Conservation (phyloP, 2,888 invertebrate species). For the Ommatoiulus sabulosus region DNA sequence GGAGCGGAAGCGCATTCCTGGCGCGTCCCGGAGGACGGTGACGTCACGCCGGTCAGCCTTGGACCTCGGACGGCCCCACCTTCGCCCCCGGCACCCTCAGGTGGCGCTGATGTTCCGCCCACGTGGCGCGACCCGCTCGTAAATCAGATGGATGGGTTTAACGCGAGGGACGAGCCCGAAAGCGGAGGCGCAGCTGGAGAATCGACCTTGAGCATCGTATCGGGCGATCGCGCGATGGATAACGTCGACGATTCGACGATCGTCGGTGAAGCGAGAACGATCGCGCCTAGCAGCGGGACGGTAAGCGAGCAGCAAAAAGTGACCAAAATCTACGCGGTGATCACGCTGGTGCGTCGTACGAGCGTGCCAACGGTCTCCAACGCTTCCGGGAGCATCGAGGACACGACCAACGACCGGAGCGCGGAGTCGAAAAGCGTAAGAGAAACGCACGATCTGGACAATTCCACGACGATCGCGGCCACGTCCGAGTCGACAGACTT, state of each 20-base stretch:
- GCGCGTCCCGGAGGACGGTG: neutral
- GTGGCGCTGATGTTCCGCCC: neutral
- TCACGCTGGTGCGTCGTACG: neutral
- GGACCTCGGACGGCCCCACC: neutral
- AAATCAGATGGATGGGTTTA: neutral
- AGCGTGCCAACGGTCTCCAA: neutral
- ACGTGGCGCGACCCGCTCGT: neutral
- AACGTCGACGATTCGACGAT: neutral
- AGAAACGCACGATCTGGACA: too few relatives aligned
- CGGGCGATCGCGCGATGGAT: neutral
- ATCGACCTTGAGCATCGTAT: neutral
- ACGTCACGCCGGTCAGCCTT: neutral
- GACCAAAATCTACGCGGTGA: neutral
- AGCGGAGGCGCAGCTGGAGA: neutral
- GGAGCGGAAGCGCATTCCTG: neutral
- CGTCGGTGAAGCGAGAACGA: neutral
- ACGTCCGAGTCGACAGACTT: too few relatives aligned
- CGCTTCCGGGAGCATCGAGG: neutral
- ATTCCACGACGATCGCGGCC: too few relatives aligned
- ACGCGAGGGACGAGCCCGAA: too few relatives aligned
- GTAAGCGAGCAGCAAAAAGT: neutral
- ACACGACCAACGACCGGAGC: neutral
- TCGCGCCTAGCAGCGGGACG: neutral
- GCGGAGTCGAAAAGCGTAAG: neutral
- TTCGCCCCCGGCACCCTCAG: neutral